Evolutionary conservation across 2,113 vertebrate species (phyloP), one percentile per base, ranked within the genome.

Genomic region (Hypanus sabinus): DNA sequence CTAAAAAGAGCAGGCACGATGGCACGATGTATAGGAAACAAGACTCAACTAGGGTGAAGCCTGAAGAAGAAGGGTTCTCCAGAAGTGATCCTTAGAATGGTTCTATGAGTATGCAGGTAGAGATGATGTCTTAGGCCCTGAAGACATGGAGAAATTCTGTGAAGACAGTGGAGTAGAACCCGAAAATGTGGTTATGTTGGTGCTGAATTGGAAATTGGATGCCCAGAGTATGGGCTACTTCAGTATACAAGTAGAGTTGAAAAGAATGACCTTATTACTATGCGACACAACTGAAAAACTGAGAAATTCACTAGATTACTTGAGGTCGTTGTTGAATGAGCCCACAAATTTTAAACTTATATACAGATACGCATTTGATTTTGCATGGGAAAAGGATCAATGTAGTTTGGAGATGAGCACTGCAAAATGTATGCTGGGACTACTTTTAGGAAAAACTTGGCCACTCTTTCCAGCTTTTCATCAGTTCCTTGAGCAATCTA

Each of bases 351-450:
- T 99, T 97, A 99, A 99, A 96, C 99, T 99, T 97, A 99, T 99
- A 97, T 99, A 99, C 97, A 98, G 99, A 99, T 99, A 99, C 0
- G 99, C 99, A 55, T 99, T 99, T 97, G 99, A 99, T 96, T 99
- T 99, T 96, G 99, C 99, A 95, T 97, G 99, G 97, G 99, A 99
- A 97, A 99, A 99, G 95, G 98, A 99, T 96, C 99, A 99, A 96
- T 98, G 99, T 96, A 99, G 99, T 97, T 97, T 99, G 97, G 99
- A 99, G 96, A 98, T 99, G 95, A 99, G 99, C 97, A 99, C 99
- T 96, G 99, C 99, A 96, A 99, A 99, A 95, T 99, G 98, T 95
- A 99, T 99, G 99, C 96, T 99, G 97, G 99, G 98, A 95, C 98
- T 99, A 95, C 98, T 99, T 94, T 96, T 99, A 96, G 99, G 99